Base-by-base conservation (phyloP, 37 sponge, comb jelly and placozoan genomes). In the Halisarca cf. caerulea region DNA sequence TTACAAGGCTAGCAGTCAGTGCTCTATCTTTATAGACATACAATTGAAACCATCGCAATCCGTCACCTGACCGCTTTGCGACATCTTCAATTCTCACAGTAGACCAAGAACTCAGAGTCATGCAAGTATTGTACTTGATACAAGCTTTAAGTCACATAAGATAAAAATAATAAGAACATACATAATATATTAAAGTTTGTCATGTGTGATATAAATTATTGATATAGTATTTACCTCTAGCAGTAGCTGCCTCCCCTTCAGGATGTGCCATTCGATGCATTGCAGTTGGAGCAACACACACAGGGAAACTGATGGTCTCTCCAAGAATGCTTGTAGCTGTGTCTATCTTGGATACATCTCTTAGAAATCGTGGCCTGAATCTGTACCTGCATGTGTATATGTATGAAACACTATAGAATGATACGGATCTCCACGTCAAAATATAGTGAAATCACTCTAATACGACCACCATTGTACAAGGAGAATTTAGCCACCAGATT, bases 1-100 rank as follows among this genome's bases (percentile, higher is more conserved):
- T 47, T 23, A 94, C 84, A 55, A 96, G 55, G 44, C 42, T 28
- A 38, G 15, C 35, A 7, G 95, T 94, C 0, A 91, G 44, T 1
- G 79, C 70, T 71, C 83, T 84, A 71, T 96, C 90, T 3, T 33
- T 66, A 61, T 84, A 82, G 20, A 96, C 54, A 42, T 96, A 94
- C 62, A 96, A 89, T 66, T 96, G 97, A 53, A 96, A 94, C 97
- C 97, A 94, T 41, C 85, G 66, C 21, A 96, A 70, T 27, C 94
- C 89, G 43, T 15, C 47, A 4, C n/a, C 36, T 36, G 80, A 35
- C 23, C 82, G 81, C 23, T n/a, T 38, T 2, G 95, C 95, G 0
- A 96, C 95, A 21, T 96, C 87, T 78, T 96, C 96, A 9, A 94
- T 43, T 40, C 81, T 85, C 0, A 87, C 80, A 0, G 92, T 94